Conservation (phyloP, 2,888 invertebrate species). For the Synanthedon andrenaeformis region DNA sequence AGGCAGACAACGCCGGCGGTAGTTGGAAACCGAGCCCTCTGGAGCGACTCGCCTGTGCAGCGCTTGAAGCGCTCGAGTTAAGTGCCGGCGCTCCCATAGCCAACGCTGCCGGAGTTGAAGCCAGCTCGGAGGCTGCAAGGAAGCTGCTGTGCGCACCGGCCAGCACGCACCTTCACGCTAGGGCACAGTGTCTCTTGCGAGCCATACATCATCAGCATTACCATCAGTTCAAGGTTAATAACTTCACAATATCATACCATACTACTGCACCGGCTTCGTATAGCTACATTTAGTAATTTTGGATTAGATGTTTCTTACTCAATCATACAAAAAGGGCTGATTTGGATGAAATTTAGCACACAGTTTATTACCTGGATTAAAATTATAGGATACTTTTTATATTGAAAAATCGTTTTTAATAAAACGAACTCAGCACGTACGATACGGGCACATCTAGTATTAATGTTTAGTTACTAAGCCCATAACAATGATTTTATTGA, state of each 20-base stretch:
- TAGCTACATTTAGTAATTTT: too few species aligned
- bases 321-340: too few species aligned
- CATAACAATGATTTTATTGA: neutral
- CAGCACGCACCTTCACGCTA: slow-evolving; percentile 47
- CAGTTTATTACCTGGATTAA: too few species aligned
- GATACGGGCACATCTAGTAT: too few species aligned
- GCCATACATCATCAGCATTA: slow-evolving; percentile 82
- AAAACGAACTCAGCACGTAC: too few species aligned
- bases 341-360: too few species aligned
- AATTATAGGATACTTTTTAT: too few species aligned
- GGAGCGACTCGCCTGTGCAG: slow-evolving; percentile 57
- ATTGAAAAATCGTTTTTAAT: too few species aligned
- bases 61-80: slow-evolving; percentile 54
- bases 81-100: slow-evolving; percentile 34
- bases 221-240: slow-evolving; percentile 83
- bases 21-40: slow-evolving; percentile 51
- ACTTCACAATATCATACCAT: neutral
- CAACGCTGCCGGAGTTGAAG: slow-evolving; percentile 29
- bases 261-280: neutral
- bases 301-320: too few species aligned
- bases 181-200: slow-evolving; percentile 84
- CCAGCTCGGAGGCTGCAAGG: slow-evolving; percentile 42
- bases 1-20: slow-evolving; percentile 35
- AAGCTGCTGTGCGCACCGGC: slow-evolving; percentile 59
- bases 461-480: too few species aligned